Evolutionary conservation across 2,888 invertebrate genomes (phyloP), one percentile per base, ranked within the genome.

Genomic region (Holacanthella duospinosa): DNA sequence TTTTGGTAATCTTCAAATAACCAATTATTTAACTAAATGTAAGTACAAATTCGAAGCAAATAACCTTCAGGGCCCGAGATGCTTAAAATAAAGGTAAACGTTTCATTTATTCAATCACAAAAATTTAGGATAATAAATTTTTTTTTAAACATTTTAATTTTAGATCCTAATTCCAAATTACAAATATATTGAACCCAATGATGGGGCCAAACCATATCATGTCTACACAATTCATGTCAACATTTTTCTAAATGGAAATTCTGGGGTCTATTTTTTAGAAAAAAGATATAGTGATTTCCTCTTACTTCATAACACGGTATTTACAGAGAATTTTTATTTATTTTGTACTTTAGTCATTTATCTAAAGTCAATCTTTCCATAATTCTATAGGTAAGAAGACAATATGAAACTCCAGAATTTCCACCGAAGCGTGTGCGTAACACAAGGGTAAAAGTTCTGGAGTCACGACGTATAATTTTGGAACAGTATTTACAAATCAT

Each of bases 201-300:
- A 43, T 26, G 25, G 29, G 4, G 29, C 4, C 6, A 59, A 28
- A 28, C n/a, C 59, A 2, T 59, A 59, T 21, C 59, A 59, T 59
- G 59, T 59, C 26, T 59, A 59, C 59, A 26, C 44, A 2, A 59
- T 59, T 48, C 59, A 59, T 16, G 59, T 59, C 26, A 9, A 59
- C 21, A 4, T 48, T n/a, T 48, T 21, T 48, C 12, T 48, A 9
- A 43, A 44, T 43, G 59, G 59, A 2, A 9, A 12, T 21, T 48
- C 48, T 4, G 9, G 59, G 26, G 27, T 28, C 26, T 59, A 43
- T 25, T 44, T 25, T n/a, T 19, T 59, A 44, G 59, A 59, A 21
- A 43, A 25, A 44, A 6, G 59, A 59, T 59, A 59, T 21, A 59
- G 59, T 27, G 59, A 59, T 21, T 59, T 59, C 44, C 59, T 44